phyloP scores from a whole-genome alignment of 2,113 vertebrate species.

The Microtus pennsylvanicus region DNA sequence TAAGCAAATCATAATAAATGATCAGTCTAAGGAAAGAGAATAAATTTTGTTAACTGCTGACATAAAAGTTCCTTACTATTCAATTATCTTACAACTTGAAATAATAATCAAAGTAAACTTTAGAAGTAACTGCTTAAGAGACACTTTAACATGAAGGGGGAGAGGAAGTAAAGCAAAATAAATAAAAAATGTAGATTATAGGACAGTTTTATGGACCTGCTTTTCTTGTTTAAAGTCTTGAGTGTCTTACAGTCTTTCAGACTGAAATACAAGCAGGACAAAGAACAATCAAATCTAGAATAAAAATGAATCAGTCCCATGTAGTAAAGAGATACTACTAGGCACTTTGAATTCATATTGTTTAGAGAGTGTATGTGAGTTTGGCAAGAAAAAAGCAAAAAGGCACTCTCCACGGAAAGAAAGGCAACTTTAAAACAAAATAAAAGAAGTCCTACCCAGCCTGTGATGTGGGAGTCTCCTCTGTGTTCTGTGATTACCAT shows the following conservation, averaged over 20 bases:
- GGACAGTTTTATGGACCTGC: background rate
- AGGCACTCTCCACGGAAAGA: background rate
- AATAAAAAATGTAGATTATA: background rate
- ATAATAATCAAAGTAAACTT: constrained; percentile 28
- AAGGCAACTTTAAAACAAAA: background rate
- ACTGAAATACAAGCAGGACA: background rate
- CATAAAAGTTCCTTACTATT: constrained; percentile 35
- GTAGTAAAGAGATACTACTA: background rate
- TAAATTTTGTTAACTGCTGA: background rate
- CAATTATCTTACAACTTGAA: background rate
- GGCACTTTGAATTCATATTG: constrained; percentile 3
- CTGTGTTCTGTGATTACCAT: too few relatives aligned
- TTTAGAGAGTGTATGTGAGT: background rate
- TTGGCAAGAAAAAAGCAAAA: background rate
- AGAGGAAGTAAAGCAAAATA: background rate
- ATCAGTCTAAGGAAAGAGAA: constrained; percentile 5
- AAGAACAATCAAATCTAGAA: background rate
- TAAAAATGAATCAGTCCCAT: constrained; percentile 24
- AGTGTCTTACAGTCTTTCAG: background rate
- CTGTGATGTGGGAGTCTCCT: too few relatives aligned
- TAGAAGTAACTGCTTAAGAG: background rate
- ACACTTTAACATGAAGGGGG: background rate
- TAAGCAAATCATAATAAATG: background rate
- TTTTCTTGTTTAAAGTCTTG: background rate
- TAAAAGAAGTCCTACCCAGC: background rate